A percentile compares a stretch with the other conserved stretches of the same genome.
Conservation (phyloP, 2,888 invertebrate genomes). For the Sphecodes monilicornis region DNA sequence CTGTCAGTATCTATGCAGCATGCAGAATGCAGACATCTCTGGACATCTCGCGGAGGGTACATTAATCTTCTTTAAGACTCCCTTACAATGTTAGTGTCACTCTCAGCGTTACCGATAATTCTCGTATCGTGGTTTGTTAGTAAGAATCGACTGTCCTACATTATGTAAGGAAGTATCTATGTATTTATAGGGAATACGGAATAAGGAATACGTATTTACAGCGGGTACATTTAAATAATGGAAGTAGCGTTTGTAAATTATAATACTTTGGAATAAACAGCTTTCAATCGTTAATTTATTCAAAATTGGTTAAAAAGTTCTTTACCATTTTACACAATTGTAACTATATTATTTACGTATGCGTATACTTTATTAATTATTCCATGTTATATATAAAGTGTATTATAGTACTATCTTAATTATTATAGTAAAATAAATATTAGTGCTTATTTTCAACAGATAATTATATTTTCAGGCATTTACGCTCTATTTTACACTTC, state of each 20-base stretch:
- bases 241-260: neutral
- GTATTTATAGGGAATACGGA: no score
- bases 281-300: neutral
- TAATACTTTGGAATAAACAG: neutral
- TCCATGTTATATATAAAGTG: neutral
- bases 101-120: neutral
- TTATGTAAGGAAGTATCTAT: no score
- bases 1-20: no score
- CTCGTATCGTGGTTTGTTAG: neutral
- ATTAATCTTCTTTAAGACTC: neutral
- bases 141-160: neutral
- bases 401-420: no score
- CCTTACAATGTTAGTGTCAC: neutral
- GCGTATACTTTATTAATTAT: neutral
- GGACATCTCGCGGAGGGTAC: neutral
- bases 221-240: neutral
- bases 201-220: no score
- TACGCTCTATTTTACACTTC: neutral
- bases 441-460: neutral
- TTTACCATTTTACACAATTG: neutral
- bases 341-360: neutral
- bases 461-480: conserved; percentile 12
- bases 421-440: conserved; percentile 3
- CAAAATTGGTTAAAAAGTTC: neutral
- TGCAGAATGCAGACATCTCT: no score